Evolutionary conservation across 2,113 vertebrate genomes (phyloP).

Genomic region (Gorilla gorilla): DNA sequence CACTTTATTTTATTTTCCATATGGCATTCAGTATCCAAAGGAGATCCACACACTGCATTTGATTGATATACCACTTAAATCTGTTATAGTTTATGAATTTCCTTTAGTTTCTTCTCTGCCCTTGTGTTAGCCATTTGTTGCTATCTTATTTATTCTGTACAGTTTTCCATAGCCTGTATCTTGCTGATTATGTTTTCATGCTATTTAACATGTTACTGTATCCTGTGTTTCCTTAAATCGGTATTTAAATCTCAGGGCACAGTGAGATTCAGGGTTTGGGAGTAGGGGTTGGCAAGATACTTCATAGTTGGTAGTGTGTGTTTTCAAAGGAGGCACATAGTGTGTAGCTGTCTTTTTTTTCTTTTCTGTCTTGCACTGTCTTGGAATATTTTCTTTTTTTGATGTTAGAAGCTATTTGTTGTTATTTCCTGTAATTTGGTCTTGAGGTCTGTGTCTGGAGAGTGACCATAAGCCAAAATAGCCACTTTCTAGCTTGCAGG

Average conservation of each 20-base stretch:
- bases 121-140: background rate
- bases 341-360: background rate
- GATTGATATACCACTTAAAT: no score
- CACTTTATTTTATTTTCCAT: background rate
- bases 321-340: background rate
- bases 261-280: background rate
- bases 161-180: background rate
- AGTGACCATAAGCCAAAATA: background rate
- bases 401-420: background rate
- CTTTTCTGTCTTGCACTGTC: background rate
- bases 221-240: background rate
- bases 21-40: no score
- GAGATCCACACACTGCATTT: no score
- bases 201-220: background rate
- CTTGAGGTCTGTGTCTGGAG: no score
- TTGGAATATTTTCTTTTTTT: background rate
- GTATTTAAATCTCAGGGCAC: background rate
- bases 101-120: no score
- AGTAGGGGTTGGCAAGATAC: background rate
- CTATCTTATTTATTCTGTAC: background rate
- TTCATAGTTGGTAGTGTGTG: background rate
- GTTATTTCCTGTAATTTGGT: background rate
- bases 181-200: background rate
- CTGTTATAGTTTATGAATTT: no score
- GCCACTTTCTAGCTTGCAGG: background rate